Percentiles rank a stretch among this genome's conserved stretches.
Conservation (phyloP, 2,888 invertebrate species). For the Cynaeus angustus region DNA sequence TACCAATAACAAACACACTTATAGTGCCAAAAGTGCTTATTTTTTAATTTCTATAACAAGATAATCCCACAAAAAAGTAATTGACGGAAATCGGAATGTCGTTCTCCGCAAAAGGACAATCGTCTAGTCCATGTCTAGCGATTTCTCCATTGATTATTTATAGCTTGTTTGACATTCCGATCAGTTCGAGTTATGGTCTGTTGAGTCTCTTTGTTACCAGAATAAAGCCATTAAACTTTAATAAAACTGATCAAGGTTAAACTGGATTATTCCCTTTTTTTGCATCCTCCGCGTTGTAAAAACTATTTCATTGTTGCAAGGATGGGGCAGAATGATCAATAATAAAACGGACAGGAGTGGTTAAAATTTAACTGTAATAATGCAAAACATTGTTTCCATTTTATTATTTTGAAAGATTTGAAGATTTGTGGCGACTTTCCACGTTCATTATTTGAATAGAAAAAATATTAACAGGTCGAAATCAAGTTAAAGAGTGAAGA, state of each 20-base stretch:
- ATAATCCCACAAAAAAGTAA: slow-evolving; percentile 20
- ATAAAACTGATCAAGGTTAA: slow-evolving; percentile 17
- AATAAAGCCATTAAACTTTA: slow-evolving; percentile 43
- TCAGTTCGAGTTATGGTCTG: slow-evolving; percentile 48
- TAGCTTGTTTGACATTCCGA: slow-evolving; percentile 45
- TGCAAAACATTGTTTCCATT: too few species aligned
- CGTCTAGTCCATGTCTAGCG: slow-evolving; percentile 54
- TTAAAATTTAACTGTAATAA: too few species aligned
- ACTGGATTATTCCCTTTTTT: background rate
- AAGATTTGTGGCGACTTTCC: too few species aligned
- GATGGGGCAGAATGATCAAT: too few species aligned
- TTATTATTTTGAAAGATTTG: too few species aligned
- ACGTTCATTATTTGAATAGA: too few species aligned
- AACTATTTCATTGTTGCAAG: too few species aligned
- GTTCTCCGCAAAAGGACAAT: slow-evolving; percentile 52
- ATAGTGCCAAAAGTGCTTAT: background rate
- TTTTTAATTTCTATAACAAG: background rate
- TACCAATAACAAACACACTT: background rate
- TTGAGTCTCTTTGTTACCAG: slow-evolving; percentile 40
- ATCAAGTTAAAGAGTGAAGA: too few species aligned
- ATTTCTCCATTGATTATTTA: slow-evolving; percentile 51
- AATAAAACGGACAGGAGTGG: too few species aligned
- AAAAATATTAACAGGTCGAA: too few species aligned
- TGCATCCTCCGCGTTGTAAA: too few species aligned
- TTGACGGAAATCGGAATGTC: slow-evolving; percentile 38